phyloP scores from a whole-genome alignment of 2,113 vertebrate species.

The Sylvietta virens region DNA sequence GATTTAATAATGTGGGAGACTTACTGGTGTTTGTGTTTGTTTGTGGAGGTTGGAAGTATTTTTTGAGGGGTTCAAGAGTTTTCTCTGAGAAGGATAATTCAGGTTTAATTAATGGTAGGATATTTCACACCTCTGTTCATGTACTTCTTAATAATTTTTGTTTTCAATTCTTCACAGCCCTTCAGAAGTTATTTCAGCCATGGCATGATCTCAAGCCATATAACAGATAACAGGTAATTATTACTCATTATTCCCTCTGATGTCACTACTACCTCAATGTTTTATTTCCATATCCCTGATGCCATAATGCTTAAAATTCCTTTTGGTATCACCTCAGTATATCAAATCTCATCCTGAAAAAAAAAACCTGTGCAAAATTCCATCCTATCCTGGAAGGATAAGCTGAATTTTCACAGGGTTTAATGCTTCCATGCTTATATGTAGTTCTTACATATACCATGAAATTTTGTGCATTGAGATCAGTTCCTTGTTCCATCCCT shows the following conservation, averaged over 20 bases:
- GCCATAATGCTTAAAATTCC: neutral
- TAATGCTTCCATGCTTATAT: no score
- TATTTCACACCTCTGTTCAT: neutral
- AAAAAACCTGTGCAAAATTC: neutral
- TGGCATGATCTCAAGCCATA: conserved; percentile 93
- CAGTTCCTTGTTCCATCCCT: neutral
- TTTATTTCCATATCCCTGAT: neutral
- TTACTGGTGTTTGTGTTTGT: neutral
- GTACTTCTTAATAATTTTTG: neutral
- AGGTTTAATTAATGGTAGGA: neutral
- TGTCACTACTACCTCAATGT: neutral
- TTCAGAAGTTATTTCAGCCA: conserved; percentile 94
- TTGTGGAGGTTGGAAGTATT: neutral
- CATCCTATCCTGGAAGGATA: neutral
- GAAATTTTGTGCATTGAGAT: neutral
- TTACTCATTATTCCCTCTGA: neutral
- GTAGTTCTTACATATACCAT: neutral
- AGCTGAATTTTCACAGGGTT: neutral
- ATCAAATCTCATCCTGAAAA: neutral
- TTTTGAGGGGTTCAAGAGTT: neutral
- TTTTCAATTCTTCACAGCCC: conserved; percentile 66
- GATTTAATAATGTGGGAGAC: neutral
- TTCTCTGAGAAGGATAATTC: neutral
- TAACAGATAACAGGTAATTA: conserved; percentile 91
- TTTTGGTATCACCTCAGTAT: neutral